Conservation (phyloP, 2,797 vertebrate species). For the Margarornis squamiger region DNA sequence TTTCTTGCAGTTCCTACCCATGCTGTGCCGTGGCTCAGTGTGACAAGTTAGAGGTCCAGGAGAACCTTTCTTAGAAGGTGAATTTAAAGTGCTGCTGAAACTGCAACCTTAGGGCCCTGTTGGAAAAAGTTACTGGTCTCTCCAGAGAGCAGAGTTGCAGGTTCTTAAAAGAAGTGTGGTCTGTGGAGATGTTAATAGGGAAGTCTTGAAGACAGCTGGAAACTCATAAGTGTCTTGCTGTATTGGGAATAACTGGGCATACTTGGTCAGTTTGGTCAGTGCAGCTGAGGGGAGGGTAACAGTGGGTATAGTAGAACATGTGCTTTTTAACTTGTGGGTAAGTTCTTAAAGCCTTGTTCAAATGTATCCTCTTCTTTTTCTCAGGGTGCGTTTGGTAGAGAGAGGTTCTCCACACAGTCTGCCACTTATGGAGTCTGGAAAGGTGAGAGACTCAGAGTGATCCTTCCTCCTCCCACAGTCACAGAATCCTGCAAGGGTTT, state of each 20-base stretch:
- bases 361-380: constrained; percentile 1
- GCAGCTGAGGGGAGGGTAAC: background rate
- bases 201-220: background rate
- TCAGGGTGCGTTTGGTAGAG: constrained; percentile 93
- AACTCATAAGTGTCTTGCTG: background rate
- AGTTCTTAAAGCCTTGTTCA: background rate
- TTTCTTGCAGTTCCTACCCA: background rate
- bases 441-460: constrained; percentile 76
- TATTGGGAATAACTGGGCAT: background rate
- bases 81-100: background rate
- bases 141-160: background rate
- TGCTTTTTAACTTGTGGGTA: background rate
- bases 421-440: constrained; percentile 94
- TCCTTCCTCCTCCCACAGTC: background rate
- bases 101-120: background rate
- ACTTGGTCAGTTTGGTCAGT: background rate
- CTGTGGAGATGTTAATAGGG: background rate
- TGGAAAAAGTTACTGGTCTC: background rate
- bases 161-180: background rate
- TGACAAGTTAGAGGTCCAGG: background rate
- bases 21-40: background rate
- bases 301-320: background rate
- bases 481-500: background rate
- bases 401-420: constrained; percentile 95
- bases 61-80: background rate